These are phyloP conservation scores for Charaxes varanes DNA, from an alignment of 1,140 invertebrate genomes.

Conservation along the genomic window DNA sequence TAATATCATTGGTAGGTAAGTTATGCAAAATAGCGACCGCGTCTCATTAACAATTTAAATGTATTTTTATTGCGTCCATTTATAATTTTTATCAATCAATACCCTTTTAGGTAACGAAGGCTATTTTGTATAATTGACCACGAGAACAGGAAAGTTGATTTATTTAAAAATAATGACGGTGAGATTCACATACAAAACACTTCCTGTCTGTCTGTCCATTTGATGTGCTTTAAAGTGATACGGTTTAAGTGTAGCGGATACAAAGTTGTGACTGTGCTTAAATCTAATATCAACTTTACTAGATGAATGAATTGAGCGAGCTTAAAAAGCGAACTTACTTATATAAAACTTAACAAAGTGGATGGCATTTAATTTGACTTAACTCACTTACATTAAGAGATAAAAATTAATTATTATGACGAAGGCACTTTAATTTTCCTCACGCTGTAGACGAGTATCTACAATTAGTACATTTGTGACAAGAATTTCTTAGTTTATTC, in stretches of 20 bases:
- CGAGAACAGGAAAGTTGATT: slow-evolving; percentile 12
- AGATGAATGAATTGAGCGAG: slow-evolving; percentile 69
- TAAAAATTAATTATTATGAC: slow-evolving; percentile 62
- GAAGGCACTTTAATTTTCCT: slow-evolving; percentile 61
- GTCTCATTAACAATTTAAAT: slow-evolving; percentile 50
- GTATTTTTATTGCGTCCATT: slow-evolving; percentile 40
- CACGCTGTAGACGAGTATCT: slow-evolving; percentile 49
- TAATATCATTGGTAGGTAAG: no score
- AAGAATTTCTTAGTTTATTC: slow-evolving; percentile 69
- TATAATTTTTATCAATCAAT: slow-evolving; percentile 29
- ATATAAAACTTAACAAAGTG: slow-evolving; percentile 72
- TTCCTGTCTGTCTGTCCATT: background rate
- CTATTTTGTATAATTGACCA: slow-evolving; percentile 13
- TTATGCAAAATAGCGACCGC: slow-evolving; percentile 40
- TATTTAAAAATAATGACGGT: background rate
- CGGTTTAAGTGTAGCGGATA: slow-evolving; percentile 9
- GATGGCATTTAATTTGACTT: slow-evolving; percentile 73
- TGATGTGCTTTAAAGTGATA: background rate
- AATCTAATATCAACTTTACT: slow-evolving; percentile 57
- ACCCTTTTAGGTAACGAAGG: slow-evolving; percentile 17
- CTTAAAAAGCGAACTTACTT: slow-evolving; percentile 66
- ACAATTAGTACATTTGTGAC: slow-evolving; percentile 58
- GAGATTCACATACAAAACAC: slow-evolving; percentile 1
- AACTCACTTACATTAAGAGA: slow-evolving; percentile 65
- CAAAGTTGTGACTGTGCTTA: slow-evolving; percentile 33